Evolutionary conservation across 2,888 invertebrate genomes (phyloP), one percentile per base, ranked within the genome.

Genomic region (Cheilosia grossa): DNA sequence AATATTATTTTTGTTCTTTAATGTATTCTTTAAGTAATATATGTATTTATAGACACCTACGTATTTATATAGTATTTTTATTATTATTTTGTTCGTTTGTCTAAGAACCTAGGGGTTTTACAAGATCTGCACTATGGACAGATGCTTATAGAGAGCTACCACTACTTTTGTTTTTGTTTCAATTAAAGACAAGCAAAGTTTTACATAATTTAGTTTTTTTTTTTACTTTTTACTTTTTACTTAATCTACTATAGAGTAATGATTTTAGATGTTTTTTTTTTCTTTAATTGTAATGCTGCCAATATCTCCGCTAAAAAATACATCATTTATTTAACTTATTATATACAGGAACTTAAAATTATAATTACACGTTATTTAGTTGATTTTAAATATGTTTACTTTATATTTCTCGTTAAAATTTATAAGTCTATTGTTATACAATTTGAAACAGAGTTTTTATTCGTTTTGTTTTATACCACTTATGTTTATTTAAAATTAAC

Each of bases 341-440:
- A 91, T 91, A 88, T 91, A 91, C 91, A 91, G 91, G 90, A 91
- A 91, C 91, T 91, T 89, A 90, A 88, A 88, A 82, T 89, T 88
- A 89, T 89, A 91, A 88, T 88, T 89, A 89, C 89, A 90, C 87
- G 80, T 79, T 82, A 74, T 80, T 82, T 59, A 56, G 15, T 66
- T 53, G 4, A 44, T 61, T 73, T 51, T 63, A 54, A 72, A 42
- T 74, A 37, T 66, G 27, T 70, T 82, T 74, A 53, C 56, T 53
- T 80, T 70, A 64, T 58, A 44, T 66, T 63, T 74, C 51, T 58
- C 42, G 72, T 78, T 83, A 70, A 81, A 44, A 73, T 80, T 83
- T 87, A 82, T 82, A 82, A 86, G 86, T 86, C 86, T 82, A 86
- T 86, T 86, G 86, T 86, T 86, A 86, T 82, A 86, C 86, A 86